A percentile compares a stretch with the other conserved stretches of the same genome.
Conservation (phyloP, 2,113 vertebrate genomes). For the Dinomys branickii region DNA sequence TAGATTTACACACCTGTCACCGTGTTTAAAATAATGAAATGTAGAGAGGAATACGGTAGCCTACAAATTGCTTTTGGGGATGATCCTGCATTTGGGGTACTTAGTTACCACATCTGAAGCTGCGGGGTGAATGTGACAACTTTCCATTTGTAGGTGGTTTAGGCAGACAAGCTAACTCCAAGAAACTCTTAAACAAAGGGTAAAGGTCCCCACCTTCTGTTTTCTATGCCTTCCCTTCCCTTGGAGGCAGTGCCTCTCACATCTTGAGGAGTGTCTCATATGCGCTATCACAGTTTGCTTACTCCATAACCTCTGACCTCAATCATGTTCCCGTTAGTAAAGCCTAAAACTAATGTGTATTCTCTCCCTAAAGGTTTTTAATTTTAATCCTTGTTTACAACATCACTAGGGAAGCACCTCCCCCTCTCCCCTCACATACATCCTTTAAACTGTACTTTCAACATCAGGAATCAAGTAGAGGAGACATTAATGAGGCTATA, state of each 20-base stretch:
- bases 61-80: not conserved
- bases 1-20: not conserved
- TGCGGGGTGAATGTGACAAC: not conserved
- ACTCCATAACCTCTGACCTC: not conserved
- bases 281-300: not conserved
- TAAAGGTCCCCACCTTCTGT: not conserved
- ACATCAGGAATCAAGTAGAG: not conserved
- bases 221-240: not conserved
- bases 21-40: constrained; percentile 7
- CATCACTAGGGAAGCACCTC: not conserved
- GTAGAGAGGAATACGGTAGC: not conserved
- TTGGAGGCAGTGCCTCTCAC: not conserved
- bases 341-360: constrained; percentile 1
- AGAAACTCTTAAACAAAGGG: not conserved
- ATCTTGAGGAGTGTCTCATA: not conserved
- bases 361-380: not conserved
- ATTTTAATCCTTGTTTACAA: constrained; percentile 16
- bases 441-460: not conserved
- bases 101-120: not conserved
- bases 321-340: not conserved
- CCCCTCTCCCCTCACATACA: accelerated
- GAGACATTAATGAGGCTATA: not conserved
- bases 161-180: not conserved
- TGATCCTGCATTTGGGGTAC: not conserved
- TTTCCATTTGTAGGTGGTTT: not conserved